A percentile compares a stretch with the other conserved stretches of the same genome.
Evolutionary conservation across 1,140 invertebrate genomes (phyloP).

Genomic region (Cephus cinctus): DNA sequence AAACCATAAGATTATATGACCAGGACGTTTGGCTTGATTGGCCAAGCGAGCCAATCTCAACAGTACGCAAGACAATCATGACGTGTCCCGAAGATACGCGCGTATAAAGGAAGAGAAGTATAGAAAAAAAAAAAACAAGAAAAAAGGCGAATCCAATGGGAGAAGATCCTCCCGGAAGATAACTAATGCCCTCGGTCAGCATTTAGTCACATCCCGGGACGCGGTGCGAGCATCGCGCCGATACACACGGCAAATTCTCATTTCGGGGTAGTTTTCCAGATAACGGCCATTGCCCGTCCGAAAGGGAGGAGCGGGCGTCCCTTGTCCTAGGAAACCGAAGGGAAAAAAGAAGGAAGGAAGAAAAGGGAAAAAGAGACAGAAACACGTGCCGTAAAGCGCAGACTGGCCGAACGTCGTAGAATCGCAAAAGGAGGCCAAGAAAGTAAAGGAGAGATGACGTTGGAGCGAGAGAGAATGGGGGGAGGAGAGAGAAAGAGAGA

Average conservation of each 20-base stretch:
- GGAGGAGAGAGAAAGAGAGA: conserved; percentile 17
- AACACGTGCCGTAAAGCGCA: background rate
- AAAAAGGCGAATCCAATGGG: background rate
- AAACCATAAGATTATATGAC: too few species aligned
- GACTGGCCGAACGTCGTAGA: background rate
- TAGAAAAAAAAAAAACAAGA: conserved; percentile 6
- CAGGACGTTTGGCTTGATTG: too few species aligned
- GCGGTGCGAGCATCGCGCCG: conserved; percentile 8
- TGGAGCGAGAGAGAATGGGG: conserved; percentile 9
- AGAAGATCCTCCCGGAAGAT: conserved; percentile 20
- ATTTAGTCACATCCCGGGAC: conserved; percentile 31
- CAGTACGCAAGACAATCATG: background rate
- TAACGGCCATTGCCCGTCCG: conserved; percentile 37
- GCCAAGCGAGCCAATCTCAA: too few species aligned
- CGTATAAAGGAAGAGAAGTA: conserved; percentile 1
- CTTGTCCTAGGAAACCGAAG: conserved; percentile 8
- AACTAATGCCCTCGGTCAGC: conserved; percentile 31
- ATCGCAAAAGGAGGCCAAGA: background rate
- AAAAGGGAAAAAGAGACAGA: conserved; percentile 8
- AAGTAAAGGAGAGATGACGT: background rate
- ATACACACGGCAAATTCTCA: conserved; percentile 33
- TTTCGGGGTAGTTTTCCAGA: conserved; percentile 30
- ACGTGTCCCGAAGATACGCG: background rate
- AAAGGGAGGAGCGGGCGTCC: conserved; percentile 22
- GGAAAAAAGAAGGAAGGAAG: conserved; percentile 10